Percentiles rank a stretch among this genome's conserved stretches.
Conservation (phyloP, 2,797 vertebrate species). For the Falco cherrug region DNA sequence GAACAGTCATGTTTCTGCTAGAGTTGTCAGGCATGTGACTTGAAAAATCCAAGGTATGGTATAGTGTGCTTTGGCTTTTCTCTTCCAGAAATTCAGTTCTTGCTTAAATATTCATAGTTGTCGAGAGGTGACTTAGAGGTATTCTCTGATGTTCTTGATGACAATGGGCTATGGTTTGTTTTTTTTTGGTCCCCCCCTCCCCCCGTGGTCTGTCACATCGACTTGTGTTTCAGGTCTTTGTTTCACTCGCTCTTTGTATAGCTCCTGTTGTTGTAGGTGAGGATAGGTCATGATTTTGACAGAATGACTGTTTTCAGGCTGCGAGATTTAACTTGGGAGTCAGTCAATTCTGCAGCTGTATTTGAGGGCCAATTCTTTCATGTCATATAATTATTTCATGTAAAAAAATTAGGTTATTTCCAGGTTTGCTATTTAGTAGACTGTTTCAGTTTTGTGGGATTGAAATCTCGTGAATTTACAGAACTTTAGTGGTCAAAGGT, state of each 20-base stretch:
- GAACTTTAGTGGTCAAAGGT: neutral
- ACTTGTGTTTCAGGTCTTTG: neutral
- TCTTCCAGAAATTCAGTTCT: neutral
- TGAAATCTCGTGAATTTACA: neutral
- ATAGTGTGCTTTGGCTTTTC: neutral
- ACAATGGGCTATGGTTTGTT: rapidly evolving
- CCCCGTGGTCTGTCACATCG: neutral
- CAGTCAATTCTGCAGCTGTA: neutral
- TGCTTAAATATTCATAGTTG: neutral
- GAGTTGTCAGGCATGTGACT: neutral
- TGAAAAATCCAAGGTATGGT: neutral
- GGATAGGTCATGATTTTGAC: rapidly evolving
- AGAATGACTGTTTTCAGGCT: neutral
- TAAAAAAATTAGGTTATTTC: neutral
- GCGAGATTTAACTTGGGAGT: neutral
- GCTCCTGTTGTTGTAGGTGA: rapidly evolving
- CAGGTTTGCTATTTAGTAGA: neutral
- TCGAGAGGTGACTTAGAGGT: neutral
- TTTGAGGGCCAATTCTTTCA: neutral
- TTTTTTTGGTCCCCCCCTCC: too few species aligned
- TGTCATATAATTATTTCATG: neutral
- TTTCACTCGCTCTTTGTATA: neutral
- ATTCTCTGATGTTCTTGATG: neutral
- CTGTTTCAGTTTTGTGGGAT: neutral
- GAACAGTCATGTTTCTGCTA: neutral